phyloP scores from a whole-genome alignment of 2,888 invertebrate genomes.

The Choreutis nemorana region DNA sequence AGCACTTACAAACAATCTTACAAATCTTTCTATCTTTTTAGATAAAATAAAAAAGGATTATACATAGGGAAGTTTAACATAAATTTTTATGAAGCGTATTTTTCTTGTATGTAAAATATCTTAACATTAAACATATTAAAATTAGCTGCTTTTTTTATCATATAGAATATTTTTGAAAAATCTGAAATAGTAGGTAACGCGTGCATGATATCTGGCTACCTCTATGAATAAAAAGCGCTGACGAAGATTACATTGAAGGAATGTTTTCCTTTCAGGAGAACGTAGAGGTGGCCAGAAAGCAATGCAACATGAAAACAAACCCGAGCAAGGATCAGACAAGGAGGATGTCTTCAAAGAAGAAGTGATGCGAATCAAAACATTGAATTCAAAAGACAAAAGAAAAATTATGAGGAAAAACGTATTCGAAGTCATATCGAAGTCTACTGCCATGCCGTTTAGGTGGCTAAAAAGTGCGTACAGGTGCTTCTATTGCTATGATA shows the following conservation, averaged over 20 bases:
- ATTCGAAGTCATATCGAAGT: slow-evolving; percentile 36
- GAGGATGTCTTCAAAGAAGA: slow-evolving; percentile 5
- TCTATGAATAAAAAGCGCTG: slow-evolving; percentile 14
- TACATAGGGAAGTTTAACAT: too few species aligned
- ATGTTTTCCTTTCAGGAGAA: slow-evolving; percentile 53
- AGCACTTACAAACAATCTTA: too few species aligned
- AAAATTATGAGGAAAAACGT: slow-evolving; percentile 45
- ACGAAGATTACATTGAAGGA: slow-evolving; percentile 11
- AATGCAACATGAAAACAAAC: slow-evolving; percentile 9
- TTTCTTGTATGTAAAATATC: too few species aligned
- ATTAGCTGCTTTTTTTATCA: too few species aligned
- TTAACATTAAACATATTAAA: too few species aligned
- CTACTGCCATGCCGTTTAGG: slow-evolving; percentile 49
- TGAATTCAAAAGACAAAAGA: slow-evolving; percentile 40
- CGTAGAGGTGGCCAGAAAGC: slow-evolving; percentile 41
- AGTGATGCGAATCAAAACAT: not conserved
- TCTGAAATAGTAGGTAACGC: too few species aligned
- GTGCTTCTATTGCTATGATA: slow-evolving; percentile 57
- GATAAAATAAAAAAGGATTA: too few species aligned
- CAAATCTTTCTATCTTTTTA: too few species aligned
- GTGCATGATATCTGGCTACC: slow-evolving; percentile 27
- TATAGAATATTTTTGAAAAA: not conserved
- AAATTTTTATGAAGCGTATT: too few species aligned
- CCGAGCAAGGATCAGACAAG: slow-evolving; percentile 4
- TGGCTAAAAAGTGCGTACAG: slow-evolving; percentile 56